Evolutionary conservation across 1,140 invertebrate genomes (phyloP).

Genomic region (Lepidurus packardi): DNA sequence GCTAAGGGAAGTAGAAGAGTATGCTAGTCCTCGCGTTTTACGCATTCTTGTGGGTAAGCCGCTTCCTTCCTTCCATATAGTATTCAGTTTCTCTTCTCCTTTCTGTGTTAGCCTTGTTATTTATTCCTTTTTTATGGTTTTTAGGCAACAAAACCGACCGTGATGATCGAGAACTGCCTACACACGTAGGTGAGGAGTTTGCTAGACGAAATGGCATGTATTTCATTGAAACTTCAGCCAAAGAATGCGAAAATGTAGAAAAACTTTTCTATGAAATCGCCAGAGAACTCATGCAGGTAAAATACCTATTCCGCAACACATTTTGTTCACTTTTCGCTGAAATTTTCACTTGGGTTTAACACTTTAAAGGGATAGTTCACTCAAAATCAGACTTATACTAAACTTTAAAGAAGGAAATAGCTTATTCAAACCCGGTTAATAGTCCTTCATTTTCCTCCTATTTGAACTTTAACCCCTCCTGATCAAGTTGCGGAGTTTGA

Average conservation of each 20-base stretch:
- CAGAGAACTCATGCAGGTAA: slow-evolving; percentile 79
- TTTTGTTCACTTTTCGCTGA: neutral
- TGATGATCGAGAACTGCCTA: slow-evolving; percentile 89
- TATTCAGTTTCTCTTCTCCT: slow-evolving; percentile 26
- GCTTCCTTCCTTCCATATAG: slow-evolving; percentile 14
- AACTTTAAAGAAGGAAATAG: too few species aligned
- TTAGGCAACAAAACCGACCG: slow-evolving; percentile 92
- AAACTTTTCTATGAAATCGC: slow-evolving; percentile 93
- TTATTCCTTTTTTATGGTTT: slow-evolving; percentile 38
- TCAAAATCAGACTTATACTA: too few species aligned
- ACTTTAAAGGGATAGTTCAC: too few species aligned
- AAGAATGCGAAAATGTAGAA: slow-evolving; percentile 96
- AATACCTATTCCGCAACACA: neutral
- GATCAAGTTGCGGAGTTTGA: too few species aligned
- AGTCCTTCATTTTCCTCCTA: neutral
- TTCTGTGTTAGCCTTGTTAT: neutral
- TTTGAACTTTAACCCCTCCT: neutral
- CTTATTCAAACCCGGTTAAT: neutral
- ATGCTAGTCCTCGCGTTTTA: slow-evolving; percentile 88
- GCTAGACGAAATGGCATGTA: slow-evolving; percentile 92
- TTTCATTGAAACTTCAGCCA: slow-evolving; percentile 96
- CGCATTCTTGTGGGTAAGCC: slow-evolving; percentile 79
- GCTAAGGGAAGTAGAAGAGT: slow-evolving; percentile 93
- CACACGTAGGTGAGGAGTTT: slow-evolving; percentile 91
- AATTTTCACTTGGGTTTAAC: too few species aligned